Base-by-base conservation (phyloP, 2,113 vertebrate species). In the Neomonachus schauinslandi region DNA sequence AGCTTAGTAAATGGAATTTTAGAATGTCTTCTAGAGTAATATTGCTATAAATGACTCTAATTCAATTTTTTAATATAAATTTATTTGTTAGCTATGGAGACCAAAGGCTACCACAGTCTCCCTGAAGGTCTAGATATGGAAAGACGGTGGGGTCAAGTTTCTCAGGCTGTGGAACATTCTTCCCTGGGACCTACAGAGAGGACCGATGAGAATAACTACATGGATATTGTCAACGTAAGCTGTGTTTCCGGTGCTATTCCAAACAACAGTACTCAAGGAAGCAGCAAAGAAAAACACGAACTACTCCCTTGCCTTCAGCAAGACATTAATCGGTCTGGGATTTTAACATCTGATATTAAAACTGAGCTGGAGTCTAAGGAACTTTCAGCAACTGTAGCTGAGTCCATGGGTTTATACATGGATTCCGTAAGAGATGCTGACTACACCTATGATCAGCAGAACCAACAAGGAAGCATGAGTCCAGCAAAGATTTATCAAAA, bases 321-420 rank as follows among this genome's bases (percentile, higher is more conserved):
- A 98, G 99, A 99, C 97, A 98, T 87, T 82, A 98, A 98, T 98
- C 99, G 99, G 79, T 98, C 99, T 97, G 98, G 99, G 98, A 99
- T 99, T 98, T 98, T 99, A 97, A 98, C 99, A 83, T 99, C 99
- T 94, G 99, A 99, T 97, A 99, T 99, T 98, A 99, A 99, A 98
- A 99, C 99, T 0, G 99, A 99, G 98, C 99, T 99, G 1, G 99
- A 99, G 98, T 99, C 99, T 2, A 99, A 99, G 98, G 99, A 99
- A 98, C 99, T 99, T 95, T 99, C 99, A 39, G 99, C 99, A 67
- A 99, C 99, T 0, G 99, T 99, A 94, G 99, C 99, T 0, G 99
- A 99, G 98, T 99, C 99, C 89, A 99, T 99, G 99, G 99, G 99
- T 95, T 99, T 99, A 33, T 99, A 99, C 95, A 99, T 99, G 99